Percentiles rank a stretch among this genome's conserved stretches.
phyloP scores from a whole-genome alignment of 2,797 vertebrate genomes.

The Etheostoma nigrum region DNA sequence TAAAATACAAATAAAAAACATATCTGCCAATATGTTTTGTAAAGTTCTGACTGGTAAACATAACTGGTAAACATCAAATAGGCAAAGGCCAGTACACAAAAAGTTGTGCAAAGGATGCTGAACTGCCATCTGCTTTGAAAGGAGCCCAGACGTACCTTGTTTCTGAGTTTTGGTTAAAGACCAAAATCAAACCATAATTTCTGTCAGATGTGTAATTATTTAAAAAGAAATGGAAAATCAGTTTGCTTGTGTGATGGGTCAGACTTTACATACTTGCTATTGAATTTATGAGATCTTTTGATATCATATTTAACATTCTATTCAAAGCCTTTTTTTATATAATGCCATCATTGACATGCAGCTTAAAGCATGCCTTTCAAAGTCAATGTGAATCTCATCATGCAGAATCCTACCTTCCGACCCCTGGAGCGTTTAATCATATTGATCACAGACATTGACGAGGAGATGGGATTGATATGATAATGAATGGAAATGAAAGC shows the following conservation, averaged over 20 bases:
- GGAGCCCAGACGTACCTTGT: neutral
- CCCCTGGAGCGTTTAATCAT: neutral
- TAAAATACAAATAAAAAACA: neutral
- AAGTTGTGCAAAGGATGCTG: too few relatives aligned
- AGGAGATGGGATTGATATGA: conserved; percentile 22
- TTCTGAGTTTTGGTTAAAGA: neutral
- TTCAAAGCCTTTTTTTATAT: neutral
- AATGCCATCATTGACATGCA: neutral
- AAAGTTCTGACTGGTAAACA: neutral
- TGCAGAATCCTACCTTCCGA: neutral
- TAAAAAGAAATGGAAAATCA: neutral
- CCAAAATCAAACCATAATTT: neutral
- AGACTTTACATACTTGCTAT: neutral
- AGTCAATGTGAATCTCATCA: neutral
- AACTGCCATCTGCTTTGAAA: neutral
- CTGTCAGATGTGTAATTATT: neutral
- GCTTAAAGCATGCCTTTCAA: conserved; percentile 22
- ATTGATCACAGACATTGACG: neutral
- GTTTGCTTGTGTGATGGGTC: neutral
- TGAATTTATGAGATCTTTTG: neutral
- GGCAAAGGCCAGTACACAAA: neutral
- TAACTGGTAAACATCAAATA: too few relatives aligned
- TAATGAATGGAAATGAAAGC: conserved; percentile 43
- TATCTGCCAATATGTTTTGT: neutral
- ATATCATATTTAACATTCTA: neutral